Percentiles rank a stretch among this genome's conserved stretches.
Evolutionary conservation across 2,888 invertebrate genomes (phyloP).

Genomic region (Callyntrura sp.): DNA sequence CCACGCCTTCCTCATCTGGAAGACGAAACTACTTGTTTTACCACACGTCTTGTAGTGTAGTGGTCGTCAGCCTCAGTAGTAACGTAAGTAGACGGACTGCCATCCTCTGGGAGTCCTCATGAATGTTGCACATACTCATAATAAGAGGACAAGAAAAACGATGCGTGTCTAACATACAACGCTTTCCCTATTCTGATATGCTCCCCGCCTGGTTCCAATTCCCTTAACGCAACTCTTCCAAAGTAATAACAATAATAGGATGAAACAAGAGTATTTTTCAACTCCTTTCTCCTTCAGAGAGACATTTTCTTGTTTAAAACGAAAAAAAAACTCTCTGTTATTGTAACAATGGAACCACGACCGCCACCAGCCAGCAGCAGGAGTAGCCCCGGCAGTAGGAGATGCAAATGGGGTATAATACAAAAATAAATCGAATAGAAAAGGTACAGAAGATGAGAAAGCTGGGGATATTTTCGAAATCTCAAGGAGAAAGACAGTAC

Average conservation of each 20-base stretch:
- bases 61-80: background rate
- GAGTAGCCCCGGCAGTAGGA: background rate
- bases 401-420: constrained; percentile 41
- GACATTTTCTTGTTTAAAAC: constrained; percentile 25
- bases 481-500: background rate
- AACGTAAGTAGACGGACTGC: constrained; percentile 8
- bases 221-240: constrained; percentile 68
- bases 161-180: constrained; percentile 37
- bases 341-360: background rate
- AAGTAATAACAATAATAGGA: constrained; percentile 62
- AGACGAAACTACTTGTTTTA: background rate
- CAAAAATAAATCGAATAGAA: constrained; percentile 45
- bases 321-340: background rate
- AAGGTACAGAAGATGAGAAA: background rate
- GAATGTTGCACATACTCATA: constrained; percentile 71
- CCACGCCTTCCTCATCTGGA: background rate
- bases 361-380: too few relatives aligned
- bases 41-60: background rate
- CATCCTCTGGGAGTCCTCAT: constrained; percentile 63
- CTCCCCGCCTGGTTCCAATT: constrained; percentile 39
- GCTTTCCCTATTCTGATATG: constrained; percentile 23
- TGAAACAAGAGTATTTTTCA: constrained; percentile 61
- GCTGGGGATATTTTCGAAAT: constrained; percentile 35
- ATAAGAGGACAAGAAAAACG: constrained; percentile 56
- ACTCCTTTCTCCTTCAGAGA: constrained; percentile 16